Evolutionary conservation across 2,113 vertebrate genomes (phyloP).

Genomic region (Symphodus melops): DNA sequence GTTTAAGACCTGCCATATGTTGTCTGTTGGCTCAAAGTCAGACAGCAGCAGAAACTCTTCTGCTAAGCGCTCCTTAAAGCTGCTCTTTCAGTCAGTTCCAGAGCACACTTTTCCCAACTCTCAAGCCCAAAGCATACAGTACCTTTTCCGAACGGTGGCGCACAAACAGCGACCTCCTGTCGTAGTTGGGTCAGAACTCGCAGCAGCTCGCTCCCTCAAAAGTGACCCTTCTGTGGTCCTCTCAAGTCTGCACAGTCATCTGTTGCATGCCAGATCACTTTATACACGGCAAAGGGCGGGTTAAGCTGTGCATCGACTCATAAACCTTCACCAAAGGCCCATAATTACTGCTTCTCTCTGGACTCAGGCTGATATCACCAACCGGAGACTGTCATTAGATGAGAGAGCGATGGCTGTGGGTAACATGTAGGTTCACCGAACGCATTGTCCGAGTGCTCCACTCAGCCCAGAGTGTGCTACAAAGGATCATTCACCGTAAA

Average conservation of each 20-base stretch:
- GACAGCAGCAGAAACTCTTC: background rate
- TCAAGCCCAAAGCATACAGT: background rate
- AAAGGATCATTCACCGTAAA: slow-evolving; percentile 50
- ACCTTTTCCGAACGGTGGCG: slow-evolving; percentile 43
- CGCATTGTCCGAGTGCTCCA: background rate
- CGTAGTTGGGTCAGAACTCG: background rate
- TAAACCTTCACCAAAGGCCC: slow-evolving; percentile 13
- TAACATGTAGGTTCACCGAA: slow-evolving; percentile 8
- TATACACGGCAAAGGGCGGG: slow-evolving; percentile 39
- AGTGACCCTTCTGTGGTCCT: slow-evolving; percentile 5
- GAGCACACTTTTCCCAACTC: background rate
- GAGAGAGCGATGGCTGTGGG: slow-evolving; percentile 20
- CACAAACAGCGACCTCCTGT: background rate
- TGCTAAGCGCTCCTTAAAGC: background rate
- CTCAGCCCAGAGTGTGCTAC: slow-evolving; percentile 32
- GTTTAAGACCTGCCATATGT: background rate
- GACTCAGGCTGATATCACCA: slow-evolving; percentile 41
- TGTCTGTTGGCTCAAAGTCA: background rate
- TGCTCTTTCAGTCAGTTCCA: background rate
- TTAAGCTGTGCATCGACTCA: slow-evolving; percentile 25
- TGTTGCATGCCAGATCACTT: slow-evolving; percentile 1
- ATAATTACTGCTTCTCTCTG: slow-evolving; percentile 48
- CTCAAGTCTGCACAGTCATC: background rate
- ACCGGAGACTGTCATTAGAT: slow-evolving; percentile 62
- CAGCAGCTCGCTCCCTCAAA: background rate